A percentile compares a stretch with the other conserved stretches of the same genome.
phyloP scores from a whole-genome alignment of 1,140 invertebrate genomes.

The Anoplolepis gracilipes region DNA sequence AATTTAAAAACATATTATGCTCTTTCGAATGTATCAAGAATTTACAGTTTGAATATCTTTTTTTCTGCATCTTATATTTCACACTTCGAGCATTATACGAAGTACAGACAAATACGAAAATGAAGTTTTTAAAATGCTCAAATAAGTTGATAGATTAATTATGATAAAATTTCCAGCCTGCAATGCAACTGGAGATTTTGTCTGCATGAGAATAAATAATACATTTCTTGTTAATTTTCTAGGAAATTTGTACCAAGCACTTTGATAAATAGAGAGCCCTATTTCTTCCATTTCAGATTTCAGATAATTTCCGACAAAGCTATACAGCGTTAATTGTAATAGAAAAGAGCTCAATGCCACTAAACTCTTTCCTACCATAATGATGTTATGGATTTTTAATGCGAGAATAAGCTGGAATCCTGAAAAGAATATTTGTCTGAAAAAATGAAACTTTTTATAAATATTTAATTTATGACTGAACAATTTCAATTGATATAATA shows the following conservation, averaged over 20 bases:
- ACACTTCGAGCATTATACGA: constrained; percentile 56
- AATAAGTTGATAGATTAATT: constrained; percentile 60
- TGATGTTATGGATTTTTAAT: background rate
- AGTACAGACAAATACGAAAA: constrained; percentile 65
- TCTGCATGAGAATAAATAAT: constrained; percentile 32
- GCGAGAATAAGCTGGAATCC: constrained; percentile 66
- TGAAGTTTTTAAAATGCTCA: constrained; percentile 65
- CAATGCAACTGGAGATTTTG: constrained; percentile 19
- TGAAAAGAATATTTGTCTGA: constrained; percentile 15
- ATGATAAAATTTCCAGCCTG: constrained; percentile 47
- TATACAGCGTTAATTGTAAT: too few relatives aligned
- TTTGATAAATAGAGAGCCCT: constrained; percentile 29
- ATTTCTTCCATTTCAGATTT: too few relatives aligned
- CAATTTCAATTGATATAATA: background rate
- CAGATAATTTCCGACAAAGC: too few relatives aligned
- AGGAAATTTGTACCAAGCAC: constrained; percentile 46
- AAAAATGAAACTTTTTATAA: background rate
- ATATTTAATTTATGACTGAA: too few relatives aligned
- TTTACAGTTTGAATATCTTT: background rate
- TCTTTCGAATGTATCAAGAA: too few relatives aligned
- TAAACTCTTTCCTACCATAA: too few relatives aligned
- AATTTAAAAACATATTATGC: too few relatives aligned
- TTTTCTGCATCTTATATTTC: background rate
- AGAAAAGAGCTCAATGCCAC: too few relatives aligned
- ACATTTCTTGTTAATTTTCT: constrained; percentile 1